Evolutionary conservation across 2,888 invertebrate genomes (phyloP), one percentile per base, ranked within the genome.

Genomic region (Andrena marginata): DNA sequence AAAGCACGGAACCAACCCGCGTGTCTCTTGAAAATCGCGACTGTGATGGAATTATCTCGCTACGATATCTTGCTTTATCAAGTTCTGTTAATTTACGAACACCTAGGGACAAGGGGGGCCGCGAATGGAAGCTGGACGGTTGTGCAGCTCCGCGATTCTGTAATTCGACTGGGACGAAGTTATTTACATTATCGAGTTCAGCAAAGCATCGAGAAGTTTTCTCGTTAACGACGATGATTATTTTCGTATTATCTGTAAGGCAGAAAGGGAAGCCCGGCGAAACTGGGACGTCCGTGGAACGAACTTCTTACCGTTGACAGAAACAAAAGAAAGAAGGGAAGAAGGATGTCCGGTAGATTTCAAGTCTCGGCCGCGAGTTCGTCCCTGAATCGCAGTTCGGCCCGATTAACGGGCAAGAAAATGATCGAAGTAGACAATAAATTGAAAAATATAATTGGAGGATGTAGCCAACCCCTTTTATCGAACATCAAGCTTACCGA

Each of bases 221-320:
- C 84, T 87, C 81, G 79, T 86, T 86, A 87, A 62, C 75, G 42
- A 31, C 65, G 71, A 84, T 84, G 81, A 87, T 87, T 83, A 86
- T 88, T 87, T 77, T 88, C 77, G 78, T 76, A 82, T 88, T 84
- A 86, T 74, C 67, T 76, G 54, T 33, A 65, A 67, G 65, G 35
- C 64, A 63, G 23, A 10, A 75, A 48, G 33, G 62, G 63, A 23
- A 65, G 56, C 23, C 26, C 33, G 33, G 6, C 10, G 54, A 77
- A 86, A 77, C 56, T 82, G 51, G 82, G 63, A 60, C 67, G 67
- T 3, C 31, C 70, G 31, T 23, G 62, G 56, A 71, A 56, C 51
- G 77, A 82, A 70, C 71, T 82, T 78, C 42, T 77, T 67, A 49
- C 51, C 33, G 56, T 82, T 63, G 62, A 73, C 62, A 80, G 56